Conservation (phyloP, 2,888 invertebrate genomes). For the Cheilosia vernalis region DNA sequence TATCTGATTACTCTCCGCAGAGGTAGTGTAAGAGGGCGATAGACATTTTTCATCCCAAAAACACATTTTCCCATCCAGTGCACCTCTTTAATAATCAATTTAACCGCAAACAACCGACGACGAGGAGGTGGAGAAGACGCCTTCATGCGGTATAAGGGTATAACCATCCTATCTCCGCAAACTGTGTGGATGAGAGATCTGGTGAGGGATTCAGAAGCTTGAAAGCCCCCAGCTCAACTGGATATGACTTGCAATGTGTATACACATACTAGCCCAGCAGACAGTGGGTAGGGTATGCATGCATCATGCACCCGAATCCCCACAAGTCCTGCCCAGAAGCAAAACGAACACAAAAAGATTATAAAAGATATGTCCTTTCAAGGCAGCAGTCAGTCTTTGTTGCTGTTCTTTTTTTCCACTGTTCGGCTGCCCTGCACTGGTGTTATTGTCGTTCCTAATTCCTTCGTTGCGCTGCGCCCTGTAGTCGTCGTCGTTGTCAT, state of each 20-base stretch:
- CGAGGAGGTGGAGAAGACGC: conserved; percentile 40
- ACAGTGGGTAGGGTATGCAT: conserved; percentile 40
- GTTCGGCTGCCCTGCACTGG: conserved; percentile 22
- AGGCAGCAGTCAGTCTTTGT: conserved; percentile 30
- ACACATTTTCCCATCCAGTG: conserved; percentile 70
- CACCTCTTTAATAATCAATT: conserved; percentile 74
- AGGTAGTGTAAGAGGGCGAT: conserved; percentile 2
- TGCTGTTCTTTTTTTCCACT: conserved; percentile 20
- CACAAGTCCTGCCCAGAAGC: conserved; percentile 46
- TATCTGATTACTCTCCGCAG: conserved; percentile 63
- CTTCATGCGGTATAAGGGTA: conserved; percentile 52
- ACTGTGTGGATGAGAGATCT: not conserved
- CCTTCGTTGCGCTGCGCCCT: conserved; percentile 24
- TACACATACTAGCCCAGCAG: conserved; percentile 15
- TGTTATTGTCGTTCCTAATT: conserved; percentile 56
- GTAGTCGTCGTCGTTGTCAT: not conserved
- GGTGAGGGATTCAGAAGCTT: conserved; percentile 44
- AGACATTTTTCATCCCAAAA: conserved; percentile 42
- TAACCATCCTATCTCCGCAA: conserved; percentile 33
- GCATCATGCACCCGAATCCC: conserved; percentile 65
- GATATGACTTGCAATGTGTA: conserved; percentile 61
- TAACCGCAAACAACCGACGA: conserved; percentile 64
- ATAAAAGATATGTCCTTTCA: conserved; percentile 60
- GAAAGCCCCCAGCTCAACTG: conserved; percentile 46
- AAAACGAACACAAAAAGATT: conserved; percentile 8